Base-by-base conservation (phyloP, 1,140 invertebrate genomes). In the Coenobita brevimanus region DNA sequence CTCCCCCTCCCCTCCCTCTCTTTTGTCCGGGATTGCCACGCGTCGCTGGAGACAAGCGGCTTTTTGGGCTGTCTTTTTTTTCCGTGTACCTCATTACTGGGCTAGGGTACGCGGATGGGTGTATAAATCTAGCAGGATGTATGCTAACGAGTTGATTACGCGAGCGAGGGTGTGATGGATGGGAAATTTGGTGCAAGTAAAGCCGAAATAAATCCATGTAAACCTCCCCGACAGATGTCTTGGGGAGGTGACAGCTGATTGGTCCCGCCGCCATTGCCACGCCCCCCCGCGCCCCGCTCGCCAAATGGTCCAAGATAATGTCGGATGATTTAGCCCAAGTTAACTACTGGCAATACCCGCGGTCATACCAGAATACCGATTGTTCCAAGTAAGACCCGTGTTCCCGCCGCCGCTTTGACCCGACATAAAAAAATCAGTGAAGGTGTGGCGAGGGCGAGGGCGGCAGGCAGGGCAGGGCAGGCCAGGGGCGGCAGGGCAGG, bases 321-420 rank as follows among this genome's bases (percentile, higher is more conserved):
- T 80, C 64, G 76, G 84, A 87, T 87, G 84, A 87, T 87, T 87
- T 87, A 87, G 84, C 84, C 84, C 84, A 80, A 87, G 84, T 87
- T 87, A 87, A 87, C 84, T 87, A 87, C 76, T 80, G 84, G 78
- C 76, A 87, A 87, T 87, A 87, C 84, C 84, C 84, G 50, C 84
- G 76, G 64, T 73, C 84, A 87, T 87, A 87, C 60, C 76, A 80
- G 84, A 87, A 87, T 87, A 87, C 84, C 84, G 84, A 87, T 87
- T 87, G 84, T 87, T 87, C 84, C 64, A 36, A 87, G 84, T 81
- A 87, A 87, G 76, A 87, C 84, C 57, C 84, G 76, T 87, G 84
- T 87, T 75, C 84, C 76, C 71, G 50, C 33, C 76, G 60, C 71
- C 60, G 76, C 78, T 80, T 87, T 87, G 43, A 79, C 38, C 67